These are phyloP conservation scores for Prionailurus bengalensis DNA, from an alignment of 2,113 vertebrate species.

Conservation along the genomic window DNA sequence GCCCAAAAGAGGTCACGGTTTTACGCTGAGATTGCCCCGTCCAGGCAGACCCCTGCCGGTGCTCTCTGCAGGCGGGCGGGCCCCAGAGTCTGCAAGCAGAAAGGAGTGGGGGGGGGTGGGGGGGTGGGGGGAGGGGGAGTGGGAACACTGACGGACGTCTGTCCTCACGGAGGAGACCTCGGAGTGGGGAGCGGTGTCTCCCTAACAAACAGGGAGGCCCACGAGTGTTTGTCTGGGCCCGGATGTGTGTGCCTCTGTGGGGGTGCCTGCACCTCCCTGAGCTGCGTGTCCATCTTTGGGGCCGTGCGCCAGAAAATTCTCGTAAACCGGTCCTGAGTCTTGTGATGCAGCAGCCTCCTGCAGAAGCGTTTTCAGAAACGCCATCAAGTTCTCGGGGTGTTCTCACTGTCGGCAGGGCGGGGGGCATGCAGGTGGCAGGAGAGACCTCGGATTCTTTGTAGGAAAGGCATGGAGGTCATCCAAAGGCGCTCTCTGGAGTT, in stretches of 20 bases:
- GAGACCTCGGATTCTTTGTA: background rate
- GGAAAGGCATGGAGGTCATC: background rate
- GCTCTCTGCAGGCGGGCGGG: background rate
- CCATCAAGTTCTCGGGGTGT: too few species aligned
- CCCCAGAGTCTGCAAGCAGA: background rate
- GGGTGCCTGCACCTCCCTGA: background rate
- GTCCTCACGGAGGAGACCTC: background rate
- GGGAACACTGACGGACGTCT: too few species aligned
- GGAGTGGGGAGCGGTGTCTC: background rate
- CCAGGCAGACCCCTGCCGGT: too few species aligned
- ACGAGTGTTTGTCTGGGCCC: background rate
- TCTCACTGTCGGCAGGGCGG: too few species aligned
- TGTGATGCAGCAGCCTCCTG: background rate
- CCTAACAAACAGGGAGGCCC: background rate
- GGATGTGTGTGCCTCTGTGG: accelerated
- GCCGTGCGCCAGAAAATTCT: background rate
- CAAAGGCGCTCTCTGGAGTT: too few species aligned
- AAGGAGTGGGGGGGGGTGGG: background rate
- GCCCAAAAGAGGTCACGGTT: background rate
- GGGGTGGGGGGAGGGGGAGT: background rate
- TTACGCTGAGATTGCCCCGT: background rate
- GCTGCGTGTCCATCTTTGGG: background rate
- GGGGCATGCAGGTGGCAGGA: too few species aligned
- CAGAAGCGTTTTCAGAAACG: background rate
- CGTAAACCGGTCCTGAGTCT: too few species aligned